These are phyloP conservation scores for Mus spicilegus DNA, from an alignment of 2,113 vertebrate species.

Conservation along the genomic window DNA sequence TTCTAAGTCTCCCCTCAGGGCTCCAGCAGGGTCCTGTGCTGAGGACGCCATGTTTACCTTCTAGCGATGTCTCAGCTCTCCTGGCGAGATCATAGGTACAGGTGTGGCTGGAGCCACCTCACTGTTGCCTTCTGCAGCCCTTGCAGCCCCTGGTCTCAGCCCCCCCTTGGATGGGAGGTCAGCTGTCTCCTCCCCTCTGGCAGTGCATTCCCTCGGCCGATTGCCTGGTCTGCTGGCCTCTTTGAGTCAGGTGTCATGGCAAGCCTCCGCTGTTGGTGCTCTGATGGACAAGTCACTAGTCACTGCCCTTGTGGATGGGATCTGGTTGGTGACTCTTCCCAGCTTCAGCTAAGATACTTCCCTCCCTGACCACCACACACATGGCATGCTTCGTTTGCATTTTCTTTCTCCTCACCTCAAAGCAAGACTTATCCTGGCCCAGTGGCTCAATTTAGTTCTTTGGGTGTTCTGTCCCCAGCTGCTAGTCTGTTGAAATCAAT, in stretches of 20 bases:
- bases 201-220: neutral
- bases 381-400: neutral
- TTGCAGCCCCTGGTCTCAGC: neutral
- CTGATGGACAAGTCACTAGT: neutral
- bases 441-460: neutral
- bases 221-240: neutral
- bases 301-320: neutral
- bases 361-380: neutral
- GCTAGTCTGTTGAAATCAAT: neutral
- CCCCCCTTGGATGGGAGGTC: neutral
- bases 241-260: rapidly evolving
- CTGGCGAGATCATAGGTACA: rapidly evolving
- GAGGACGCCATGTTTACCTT: neutral
- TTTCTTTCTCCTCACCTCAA: neutral
- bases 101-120: neutral
- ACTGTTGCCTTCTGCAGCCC: rapidly evolving
- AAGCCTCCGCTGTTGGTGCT: neutral
- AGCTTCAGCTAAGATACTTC: neutral
- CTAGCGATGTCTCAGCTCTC: neutral
- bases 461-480: neutral
- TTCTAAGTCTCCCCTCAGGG: neutral
- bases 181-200: neutral
- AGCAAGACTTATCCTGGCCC: neutral
- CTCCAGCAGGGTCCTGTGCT: neutral
- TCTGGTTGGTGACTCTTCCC: neutral